Conservation (phyloP, 1,140 invertebrate species). For the Caenorhabditis latens region DNA sequence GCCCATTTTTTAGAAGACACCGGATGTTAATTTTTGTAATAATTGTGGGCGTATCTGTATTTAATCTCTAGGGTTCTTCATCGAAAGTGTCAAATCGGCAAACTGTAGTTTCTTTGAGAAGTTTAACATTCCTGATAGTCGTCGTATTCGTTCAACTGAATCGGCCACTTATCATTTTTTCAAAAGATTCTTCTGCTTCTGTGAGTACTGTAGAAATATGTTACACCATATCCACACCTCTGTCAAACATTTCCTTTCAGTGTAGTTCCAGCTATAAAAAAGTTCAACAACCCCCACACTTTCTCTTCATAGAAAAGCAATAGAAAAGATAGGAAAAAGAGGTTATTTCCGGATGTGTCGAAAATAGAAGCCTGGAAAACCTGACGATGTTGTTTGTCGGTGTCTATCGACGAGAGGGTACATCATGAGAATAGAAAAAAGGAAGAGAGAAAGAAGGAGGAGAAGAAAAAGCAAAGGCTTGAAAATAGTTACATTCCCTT, state of each 20-base stretch:
- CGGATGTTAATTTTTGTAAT: too few species aligned
- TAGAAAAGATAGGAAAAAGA: background rate
- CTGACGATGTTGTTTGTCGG: slow-evolving; percentile 52
- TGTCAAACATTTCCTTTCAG: background rate
- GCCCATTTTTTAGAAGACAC: too few species aligned
- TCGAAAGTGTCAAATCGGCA: too few species aligned
- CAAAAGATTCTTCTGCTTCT: too few species aligned
- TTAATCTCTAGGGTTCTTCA: too few species aligned
- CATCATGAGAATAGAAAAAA: slow-evolving; percentile 30
- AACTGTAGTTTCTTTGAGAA: too few species aligned
- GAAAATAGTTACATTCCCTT: slow-evolving; percentile 48
- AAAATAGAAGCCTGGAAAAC: slow-evolving; percentile 54
- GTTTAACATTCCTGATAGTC: too few species aligned
- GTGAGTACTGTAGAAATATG: too few species aligned
- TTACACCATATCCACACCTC: too few species aligned
- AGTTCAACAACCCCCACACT: slow-evolving; percentile 10
- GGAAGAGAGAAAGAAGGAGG: background rate
- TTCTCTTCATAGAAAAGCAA: background rate
- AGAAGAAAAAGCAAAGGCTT: slow-evolving; percentile 32
- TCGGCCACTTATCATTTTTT: too few species aligned
- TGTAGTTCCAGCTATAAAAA: background rate
- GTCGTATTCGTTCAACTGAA: too few species aligned
- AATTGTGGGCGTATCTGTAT: too few species aligned
- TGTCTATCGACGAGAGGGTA: slow-evolving; percentile 36
- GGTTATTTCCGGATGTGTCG: slow-evolving; percentile 53